Percentiles rank a stretch among this genome's conserved stretches.
phyloP scores from a whole-genome alignment of 2,797 vertebrate species.

The Danio albolineatus region DNA sequence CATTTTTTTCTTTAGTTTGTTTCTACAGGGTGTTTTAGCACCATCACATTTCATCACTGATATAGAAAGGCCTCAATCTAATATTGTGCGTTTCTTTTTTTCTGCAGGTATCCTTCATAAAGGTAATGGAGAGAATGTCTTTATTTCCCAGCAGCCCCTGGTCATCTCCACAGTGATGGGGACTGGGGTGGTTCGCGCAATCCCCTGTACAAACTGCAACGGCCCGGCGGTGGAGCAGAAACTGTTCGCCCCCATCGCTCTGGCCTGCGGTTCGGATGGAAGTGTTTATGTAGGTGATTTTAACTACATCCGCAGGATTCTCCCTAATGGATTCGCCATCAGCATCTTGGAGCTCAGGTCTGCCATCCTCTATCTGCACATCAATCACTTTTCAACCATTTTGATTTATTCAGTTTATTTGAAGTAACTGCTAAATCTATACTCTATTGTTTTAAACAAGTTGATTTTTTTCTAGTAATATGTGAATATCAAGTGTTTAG shows the following conservation, averaged over 20 bases:
- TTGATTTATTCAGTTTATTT: neutral
- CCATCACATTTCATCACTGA: slow-evolving; percentile 30
- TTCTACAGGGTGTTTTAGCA: slow-evolving; percentile 15
- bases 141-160: slow-evolving; percentile 87
- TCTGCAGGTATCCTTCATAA: slow-evolving; percentile 86
- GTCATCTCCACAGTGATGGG: slow-evolving; percentile 88
- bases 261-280: slow-evolving; percentile 92
- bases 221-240: slow-evolving; percentile 89
- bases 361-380: slow-evolving; percentile 48
- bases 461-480: neutral
- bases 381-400: neutral
- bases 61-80: slow-evolving; percentile 32
- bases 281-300: slow-evolving; percentile 96
- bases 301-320: slow-evolving; percentile 93
- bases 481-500: neutral
- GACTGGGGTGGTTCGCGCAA: slow-evolving; percentile 82
- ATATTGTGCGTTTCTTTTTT: neutral
- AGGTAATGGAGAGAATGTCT: slow-evolving; percentile 89
- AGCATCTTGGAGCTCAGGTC: slow-evolving; percentile 95
- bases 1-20: slow-evolving; percentile 24
- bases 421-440: slow-evolving; percentile 64
- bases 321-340: slow-evolving; percentile 89
- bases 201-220: slow-evolving; percentile 89
- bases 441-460: slow-evolving; percentile 13
- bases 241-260: slow-evolving; percentile 93